phyloP scores from a whole-genome alignment of 2,113 vertebrate species.

The Galemys pyrenaicus region DNA sequence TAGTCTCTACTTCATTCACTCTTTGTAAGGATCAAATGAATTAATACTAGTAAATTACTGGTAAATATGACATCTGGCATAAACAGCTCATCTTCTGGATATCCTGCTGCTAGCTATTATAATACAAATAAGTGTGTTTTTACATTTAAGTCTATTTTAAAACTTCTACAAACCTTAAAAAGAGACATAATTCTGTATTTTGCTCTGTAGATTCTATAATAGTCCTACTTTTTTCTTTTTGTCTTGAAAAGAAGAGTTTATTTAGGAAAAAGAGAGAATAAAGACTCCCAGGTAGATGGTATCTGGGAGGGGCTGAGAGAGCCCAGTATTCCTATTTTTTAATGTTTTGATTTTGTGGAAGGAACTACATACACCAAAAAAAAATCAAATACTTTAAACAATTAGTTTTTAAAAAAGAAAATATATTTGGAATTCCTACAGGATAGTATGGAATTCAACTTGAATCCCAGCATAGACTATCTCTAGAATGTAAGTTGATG shows the following conservation, averaged over 20 bases:
- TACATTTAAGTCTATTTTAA: neutral
- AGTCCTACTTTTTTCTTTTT: too few species aligned
- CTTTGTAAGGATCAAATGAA: neutral
- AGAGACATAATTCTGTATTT: neutral
- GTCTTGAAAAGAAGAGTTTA: too few species aligned
- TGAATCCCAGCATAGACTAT: neutral
- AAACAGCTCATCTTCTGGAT: neutral
- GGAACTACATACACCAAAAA: neutral
- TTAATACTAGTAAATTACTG: neutral
- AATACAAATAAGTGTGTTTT: neutral
- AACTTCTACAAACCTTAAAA: neutral
- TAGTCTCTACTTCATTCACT: neutral
- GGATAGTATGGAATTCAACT: neutral
- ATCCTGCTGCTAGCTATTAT: neutral
- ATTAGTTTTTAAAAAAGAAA: constrained; percentile 11
- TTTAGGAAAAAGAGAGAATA: too few species aligned
- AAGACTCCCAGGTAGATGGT: too few species aligned
- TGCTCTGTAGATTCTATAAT: neutral
- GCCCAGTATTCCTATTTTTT: constrained; percentile 40
- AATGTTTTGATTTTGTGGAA: neutral
- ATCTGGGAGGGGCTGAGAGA: too few species aligned
- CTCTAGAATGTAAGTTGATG: neutral
- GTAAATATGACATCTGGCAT: neutral
- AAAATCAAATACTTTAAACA: neutral
- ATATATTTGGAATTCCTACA: neutral